Base-by-base conservation (phyloP, 2,113 vertebrate species). In the Enhydra lutris region DNA sequence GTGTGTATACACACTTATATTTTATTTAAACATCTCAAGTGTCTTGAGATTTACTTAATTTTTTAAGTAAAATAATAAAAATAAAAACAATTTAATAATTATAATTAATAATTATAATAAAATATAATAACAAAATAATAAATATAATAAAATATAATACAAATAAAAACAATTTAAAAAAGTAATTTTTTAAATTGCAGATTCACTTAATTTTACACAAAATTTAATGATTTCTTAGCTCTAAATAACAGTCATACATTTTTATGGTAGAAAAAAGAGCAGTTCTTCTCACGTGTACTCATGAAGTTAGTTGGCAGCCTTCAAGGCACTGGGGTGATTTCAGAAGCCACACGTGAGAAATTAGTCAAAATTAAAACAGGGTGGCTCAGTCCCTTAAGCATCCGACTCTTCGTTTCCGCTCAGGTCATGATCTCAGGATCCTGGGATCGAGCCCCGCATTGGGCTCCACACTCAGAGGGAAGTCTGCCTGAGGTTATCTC, bases 181-280 rank as follows among this genome's bases (percentile, higher is more conserved):
- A 42, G 42, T 6, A 42, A 42, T 42, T 42, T 42, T 42, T 42
- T 42, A 42, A 42, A 42, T 67, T 80, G 15, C 34, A 87, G 39
- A 76, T 84, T 85, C 67, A 67, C 12, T 96, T 93, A 78, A 39
- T 26, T 83, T 88, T 59, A 65, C 13, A 87, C 24, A 55, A 69
- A 81, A 45, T 91, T 95, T 87, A 88, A 61, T 47, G 57, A 69
- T 76, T 78, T 69, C 36, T 93, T 85, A 86, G 63, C 50, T 95
- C n/a, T 86, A 82, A 36, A 67, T 85, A 65, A 90, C 2, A 4
- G 26, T 34, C 59, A 92, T 50, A 87, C 11, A 34, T 83, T 91
- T 83, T 87, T 79, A 52, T 17, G 31, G 42, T 47, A 10, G 15
- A n/a, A 63, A 88, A 81, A 50, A 69, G 50, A 61, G 52, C 17